Conservation (phyloP, 2,888 invertebrate genomes). For the Eupeodes luniger region DNA sequence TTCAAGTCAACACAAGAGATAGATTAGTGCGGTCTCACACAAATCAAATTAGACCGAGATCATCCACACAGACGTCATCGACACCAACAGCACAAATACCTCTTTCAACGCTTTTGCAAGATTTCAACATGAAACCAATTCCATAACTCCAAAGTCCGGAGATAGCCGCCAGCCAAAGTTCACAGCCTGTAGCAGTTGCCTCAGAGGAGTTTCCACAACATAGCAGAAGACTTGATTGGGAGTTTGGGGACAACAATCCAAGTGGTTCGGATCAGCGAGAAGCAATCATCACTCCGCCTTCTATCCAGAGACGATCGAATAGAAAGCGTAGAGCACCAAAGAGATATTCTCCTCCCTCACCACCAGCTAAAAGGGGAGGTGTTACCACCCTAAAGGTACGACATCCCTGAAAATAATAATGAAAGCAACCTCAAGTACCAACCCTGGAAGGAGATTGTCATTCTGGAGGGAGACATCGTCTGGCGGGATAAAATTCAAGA, state of each 20-base stretch:
- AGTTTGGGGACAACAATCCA: neutral
- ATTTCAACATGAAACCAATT: conserved; percentile 7
- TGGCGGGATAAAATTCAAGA: too few relatives aligned
- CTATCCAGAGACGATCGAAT: neutral
- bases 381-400: too few relatives aligned
- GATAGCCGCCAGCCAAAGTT: neutral
- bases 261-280: neutral
- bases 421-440: too few relatives aligned
- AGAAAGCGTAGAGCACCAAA: conserved; percentile 1
- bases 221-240: neutral
- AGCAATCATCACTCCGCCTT: neutral
- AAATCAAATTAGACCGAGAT: conserved; percentile 6
- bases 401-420: too few relatives aligned
- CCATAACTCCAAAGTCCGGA: neutral
- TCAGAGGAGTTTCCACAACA: too few relatives aligned
- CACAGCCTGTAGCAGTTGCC: neutral
- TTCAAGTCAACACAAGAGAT: neutral
- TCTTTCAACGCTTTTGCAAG: neutral
- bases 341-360: conserved; percentile 6
- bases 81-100: neutral
- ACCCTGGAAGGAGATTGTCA: too few relatives aligned
- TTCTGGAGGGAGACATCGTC: too few relatives aligned
- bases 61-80: neutral
- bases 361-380: conserved; percentile 23
- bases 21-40: neutral